Evolutionary conservation across 2,113 vertebrate genomes (phyloP).

Genomic region (cat (Felis catus)): DNA sequence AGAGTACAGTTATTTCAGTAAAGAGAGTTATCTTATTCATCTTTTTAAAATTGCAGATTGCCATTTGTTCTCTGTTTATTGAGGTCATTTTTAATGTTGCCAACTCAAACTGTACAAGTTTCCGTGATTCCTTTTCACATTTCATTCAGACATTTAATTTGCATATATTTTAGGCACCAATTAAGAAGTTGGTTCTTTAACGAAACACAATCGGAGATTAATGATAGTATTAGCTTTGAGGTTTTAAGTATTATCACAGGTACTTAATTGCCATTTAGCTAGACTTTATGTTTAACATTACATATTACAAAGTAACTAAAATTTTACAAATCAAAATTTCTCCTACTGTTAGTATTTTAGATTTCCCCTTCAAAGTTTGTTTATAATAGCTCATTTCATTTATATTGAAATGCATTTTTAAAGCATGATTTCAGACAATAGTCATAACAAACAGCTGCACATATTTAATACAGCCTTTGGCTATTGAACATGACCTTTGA

Average conservation of each 20-base stretch:
- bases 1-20: background rate
- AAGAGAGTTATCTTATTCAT: background rate
- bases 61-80: background rate
- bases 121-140: conserved; percentile 38
- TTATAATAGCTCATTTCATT: background rate
- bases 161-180: background rate
- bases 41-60: background rate
- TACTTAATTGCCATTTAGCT: background rate
- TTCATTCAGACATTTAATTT: conserved; percentile 30
- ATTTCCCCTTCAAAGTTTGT: conserved; percentile 6
- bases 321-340: background rate
- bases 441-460: conserved; percentile 6
- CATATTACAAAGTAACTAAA: background rate
- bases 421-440: background rate
- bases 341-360: conserved; percentile 34
- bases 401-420: conserved; percentile 47
- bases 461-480: conserved; percentile 36
- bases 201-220: conserved; percentile 33
- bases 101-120: background rate
- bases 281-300: conserved; percentile 19
- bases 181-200: background rate
- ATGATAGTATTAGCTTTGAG: background rate
- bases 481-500: conserved; percentile 40
- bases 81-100: background rate
- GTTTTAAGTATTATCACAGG: background rate